Evolutionary conservation across 2,888 invertebrate genomes (phyloP).

Genomic region (Phlogophora meticulosa): DNA sequence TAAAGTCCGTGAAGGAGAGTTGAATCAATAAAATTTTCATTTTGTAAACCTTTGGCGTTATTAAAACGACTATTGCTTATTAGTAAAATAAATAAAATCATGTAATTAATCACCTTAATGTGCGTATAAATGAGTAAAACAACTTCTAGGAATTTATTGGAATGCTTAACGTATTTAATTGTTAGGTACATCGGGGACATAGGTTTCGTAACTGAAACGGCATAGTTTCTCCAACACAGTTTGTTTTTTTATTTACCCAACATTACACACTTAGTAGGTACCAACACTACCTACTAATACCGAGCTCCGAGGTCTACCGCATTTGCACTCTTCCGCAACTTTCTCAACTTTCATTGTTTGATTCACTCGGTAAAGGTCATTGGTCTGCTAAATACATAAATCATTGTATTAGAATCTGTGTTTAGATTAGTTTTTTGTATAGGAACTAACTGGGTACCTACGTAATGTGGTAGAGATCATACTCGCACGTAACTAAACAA

Average conservation of each 20-base stretch:
- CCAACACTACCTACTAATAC: neutral
- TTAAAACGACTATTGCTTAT: neutral
- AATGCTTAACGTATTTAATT: neutral
- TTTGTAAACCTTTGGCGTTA: neutral
- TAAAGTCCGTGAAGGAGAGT: neutral
- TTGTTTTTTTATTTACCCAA: slow-evolving; percentile 19
- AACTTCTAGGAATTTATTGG: neutral
- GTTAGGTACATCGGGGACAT: neutral
- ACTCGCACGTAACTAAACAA: slow-evolving; percentile 23
- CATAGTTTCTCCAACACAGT: neutral
- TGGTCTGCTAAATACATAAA: slow-evolving; percentile 27
- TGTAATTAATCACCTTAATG: neutral
- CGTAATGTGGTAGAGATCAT: slow-evolving; percentile 3
- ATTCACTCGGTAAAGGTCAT: slow-evolving; percentile 35
- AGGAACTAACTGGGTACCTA: neutral
- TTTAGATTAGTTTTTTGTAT: slow-evolving; percentile 3
- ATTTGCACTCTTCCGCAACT: slow-evolving; percentile 28
- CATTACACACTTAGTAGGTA: neutral
- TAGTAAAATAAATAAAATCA: neutral
- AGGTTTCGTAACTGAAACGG: neutral
- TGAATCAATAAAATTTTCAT: neutral
- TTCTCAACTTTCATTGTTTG: slow-evolving; percentile 50
- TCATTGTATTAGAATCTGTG: slow-evolving; percentile 10
- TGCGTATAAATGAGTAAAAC: neutral
- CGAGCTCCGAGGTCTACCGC: slow-evolving; percentile 17